Percentiles rank a stretch among this genome's conserved stretches.
Evolutionary conservation across 2,113 vertebrate species (phyloP).

Genomic region (Centropus bengalensis): DNA sequence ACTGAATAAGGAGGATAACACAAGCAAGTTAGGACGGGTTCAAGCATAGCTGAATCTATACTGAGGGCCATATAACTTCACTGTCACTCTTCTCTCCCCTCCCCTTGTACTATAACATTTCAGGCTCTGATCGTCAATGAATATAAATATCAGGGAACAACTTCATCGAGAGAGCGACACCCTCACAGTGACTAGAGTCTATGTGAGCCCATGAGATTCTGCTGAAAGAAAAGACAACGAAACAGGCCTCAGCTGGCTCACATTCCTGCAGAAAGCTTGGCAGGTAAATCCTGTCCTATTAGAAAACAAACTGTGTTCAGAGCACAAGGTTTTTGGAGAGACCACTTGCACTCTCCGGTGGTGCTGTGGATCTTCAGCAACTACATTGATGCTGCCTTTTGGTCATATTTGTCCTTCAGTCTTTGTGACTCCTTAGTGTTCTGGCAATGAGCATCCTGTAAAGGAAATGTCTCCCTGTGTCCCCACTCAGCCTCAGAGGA

Average conservation of each 20-base stretch:
- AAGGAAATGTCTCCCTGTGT: neutral
- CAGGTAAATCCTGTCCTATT: neutral
- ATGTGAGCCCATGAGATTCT: neutral
- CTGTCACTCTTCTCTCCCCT: neutral
- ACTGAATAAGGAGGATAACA: neutral
- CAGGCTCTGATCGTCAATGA: neutral
- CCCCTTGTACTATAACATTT: neutral
- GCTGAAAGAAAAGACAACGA: neutral
- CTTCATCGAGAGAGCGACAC: neutral
- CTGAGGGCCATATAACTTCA: neutral
- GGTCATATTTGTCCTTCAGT: neutral
- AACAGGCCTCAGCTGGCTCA: neutral
- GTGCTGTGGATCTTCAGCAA: neutral
- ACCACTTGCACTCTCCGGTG: neutral
- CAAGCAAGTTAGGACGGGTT: neutral
- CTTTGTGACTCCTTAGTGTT: neutral
- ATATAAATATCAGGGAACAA: neutral
- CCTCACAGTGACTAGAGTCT: neutral
- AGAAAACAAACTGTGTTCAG: neutral
- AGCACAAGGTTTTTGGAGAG: neutral
- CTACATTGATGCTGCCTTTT: neutral
- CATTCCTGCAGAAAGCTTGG: neutral
- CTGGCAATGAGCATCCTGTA: neutral
- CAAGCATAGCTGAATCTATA: neutral
- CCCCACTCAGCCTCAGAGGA: neutral